Conservation (phyloP, 2,797 vertebrate genomes). For the Rhynchotus rufescens region DNA sequence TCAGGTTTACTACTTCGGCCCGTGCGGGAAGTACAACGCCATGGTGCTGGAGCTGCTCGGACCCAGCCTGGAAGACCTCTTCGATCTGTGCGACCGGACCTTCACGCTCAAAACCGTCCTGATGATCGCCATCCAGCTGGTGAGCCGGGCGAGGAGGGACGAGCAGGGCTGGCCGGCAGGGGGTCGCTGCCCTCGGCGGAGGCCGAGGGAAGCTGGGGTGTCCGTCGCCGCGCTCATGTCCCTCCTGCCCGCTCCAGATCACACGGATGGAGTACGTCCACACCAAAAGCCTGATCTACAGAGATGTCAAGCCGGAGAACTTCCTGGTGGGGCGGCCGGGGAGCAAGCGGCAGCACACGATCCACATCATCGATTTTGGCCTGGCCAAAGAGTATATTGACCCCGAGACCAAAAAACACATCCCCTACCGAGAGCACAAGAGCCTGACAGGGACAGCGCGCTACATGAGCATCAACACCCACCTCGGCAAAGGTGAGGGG, state of each 20-base stretch:
- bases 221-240: neutral
- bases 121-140: conserved; percentile 99
- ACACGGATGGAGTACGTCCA: conserved; percentile 98
- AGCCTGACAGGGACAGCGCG: conserved; percentile 97
- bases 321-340: conserved; percentile 97
- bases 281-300: conserved; percentile 97
- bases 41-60: conserved; percentile 99
- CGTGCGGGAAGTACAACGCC: conserved; percentile 98
- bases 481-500: conserved; percentile 93
- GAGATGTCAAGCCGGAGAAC: conserved; percentile 98
- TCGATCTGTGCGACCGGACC: conserved; percentile 96
- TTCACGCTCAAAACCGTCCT: conserved; percentile 99
- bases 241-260: conserved; percentile 80
- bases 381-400: conserved; percentile 99
- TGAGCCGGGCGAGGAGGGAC: conserved; percentile 38
- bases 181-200: accelerated
- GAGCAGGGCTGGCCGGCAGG: neutral
- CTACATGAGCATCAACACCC: conserved; percentile 99
- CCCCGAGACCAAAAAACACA: conserved; percentile 99
- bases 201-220: neutral
- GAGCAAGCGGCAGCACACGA: conserved; percentile 94
- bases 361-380: conserved; percentile 99
- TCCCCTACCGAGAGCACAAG: conserved; percentile 99
- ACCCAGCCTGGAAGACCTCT: conserved; percentile 97
- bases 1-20: conserved; percentile 99